A percentile compares a stretch with the other conserved stretches of the same genome.
phyloP scores from a whole-genome alignment of 2,113 vertebrate genomes.

The Microcebus tavaratra region DNA sequence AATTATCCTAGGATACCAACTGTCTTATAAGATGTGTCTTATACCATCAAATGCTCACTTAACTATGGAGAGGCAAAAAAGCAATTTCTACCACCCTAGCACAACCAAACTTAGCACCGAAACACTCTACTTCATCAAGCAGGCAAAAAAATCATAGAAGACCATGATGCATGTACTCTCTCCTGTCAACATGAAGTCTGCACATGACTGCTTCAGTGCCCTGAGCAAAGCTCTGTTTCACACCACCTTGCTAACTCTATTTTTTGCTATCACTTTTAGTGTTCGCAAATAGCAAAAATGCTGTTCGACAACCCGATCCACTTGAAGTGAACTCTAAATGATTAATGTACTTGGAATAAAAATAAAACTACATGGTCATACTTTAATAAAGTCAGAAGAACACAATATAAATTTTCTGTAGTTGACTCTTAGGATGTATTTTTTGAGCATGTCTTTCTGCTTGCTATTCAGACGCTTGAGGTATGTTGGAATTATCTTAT shows the following conservation, averaged over 20 bases:
- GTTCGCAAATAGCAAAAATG: not conserved
- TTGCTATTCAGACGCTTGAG: not conserved
- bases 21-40: not conserved
- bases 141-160: not conserved
- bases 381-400: not conserved
- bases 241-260: not conserved
- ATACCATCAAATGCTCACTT: not conserved
- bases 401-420: not conserved
- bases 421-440: not conserved
- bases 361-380: not conserved
- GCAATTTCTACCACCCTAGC: not conserved
- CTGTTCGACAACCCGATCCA: not conserved
- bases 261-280: not conserved
- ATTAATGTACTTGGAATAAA: conserved; percentile 43
- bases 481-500: not conserved
- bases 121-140: not conserved
- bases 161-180: not conserved
- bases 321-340: conserved; percentile 1
- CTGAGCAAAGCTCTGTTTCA: not conserved
- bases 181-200: not conserved
- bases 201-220: not conserved
- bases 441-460: not conserved
- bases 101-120: not conserved
- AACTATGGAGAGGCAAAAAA: not conserved
- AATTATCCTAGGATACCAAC: not conserved